These are phyloP conservation scores for Callipepla californica DNA, from an alignment of 2,113 vertebrate species.

Conservation along the genomic window DNA sequence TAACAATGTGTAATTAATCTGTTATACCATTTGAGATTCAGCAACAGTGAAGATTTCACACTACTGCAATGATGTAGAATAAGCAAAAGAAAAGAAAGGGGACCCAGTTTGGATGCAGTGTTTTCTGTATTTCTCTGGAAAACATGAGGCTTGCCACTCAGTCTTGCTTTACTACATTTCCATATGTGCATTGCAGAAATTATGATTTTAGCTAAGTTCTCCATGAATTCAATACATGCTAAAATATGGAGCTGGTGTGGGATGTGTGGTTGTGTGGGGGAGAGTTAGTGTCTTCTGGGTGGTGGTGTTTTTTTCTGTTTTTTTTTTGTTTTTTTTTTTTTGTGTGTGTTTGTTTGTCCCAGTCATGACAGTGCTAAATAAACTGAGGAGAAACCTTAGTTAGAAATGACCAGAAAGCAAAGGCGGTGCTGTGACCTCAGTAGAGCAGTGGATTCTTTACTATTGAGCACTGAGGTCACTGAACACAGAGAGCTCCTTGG, in stretches of 20 bases:
- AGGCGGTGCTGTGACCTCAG: not conserved
- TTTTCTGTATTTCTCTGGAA: not conserved
- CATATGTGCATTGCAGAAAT: not conserved
- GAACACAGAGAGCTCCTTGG: not conserved
- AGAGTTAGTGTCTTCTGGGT: not conserved
- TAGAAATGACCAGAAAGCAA: not conserved
- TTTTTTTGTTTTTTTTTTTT: not conserved
- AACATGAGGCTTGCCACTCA: not conserved
- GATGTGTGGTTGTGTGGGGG: not conserved
- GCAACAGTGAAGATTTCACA: rapidly evolving
- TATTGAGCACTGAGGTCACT: not conserved
- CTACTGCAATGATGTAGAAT: not conserved
- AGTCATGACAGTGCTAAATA: not conserved
- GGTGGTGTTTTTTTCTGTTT: not conserved
- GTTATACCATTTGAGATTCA: not conserved
- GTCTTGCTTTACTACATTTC: not conserved
- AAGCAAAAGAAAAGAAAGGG: not conserved
- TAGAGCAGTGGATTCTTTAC: not conserved
- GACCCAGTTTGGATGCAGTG: not conserved
- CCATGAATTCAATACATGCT: not conserved
- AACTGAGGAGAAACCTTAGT: not conserved
- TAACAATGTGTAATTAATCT: not conserved
- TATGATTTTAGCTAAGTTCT: not conserved
- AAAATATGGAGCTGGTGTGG: not conserved
- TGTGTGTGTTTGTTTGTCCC: not conserved